phyloP scores from a whole-genome alignment of 2,113 vertebrate species.

The Daboia siamensis region DNA sequence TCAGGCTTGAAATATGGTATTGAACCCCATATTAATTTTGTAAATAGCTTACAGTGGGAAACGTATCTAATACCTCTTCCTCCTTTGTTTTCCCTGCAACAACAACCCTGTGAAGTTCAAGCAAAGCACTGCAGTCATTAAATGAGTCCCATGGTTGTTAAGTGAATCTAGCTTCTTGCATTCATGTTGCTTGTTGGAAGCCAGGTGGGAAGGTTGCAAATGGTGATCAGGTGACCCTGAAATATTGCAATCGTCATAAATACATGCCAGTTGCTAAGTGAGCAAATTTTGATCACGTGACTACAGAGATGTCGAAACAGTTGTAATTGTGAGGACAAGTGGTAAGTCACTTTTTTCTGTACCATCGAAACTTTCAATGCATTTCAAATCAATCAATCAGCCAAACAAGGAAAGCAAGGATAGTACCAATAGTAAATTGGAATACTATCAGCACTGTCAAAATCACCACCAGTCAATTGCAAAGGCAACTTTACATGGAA shows the following conservation, averaged over 20 bases:
- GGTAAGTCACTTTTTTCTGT: background rate
- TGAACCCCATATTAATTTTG: too few relatives aligned
- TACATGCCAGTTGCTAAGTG: background rate
- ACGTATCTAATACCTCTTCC: too few relatives aligned
- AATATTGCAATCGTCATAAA: background rate
- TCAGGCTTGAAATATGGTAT: too few relatives aligned
- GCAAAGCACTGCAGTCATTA: background rate
- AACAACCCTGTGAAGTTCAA: background rate
- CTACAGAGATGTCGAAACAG: background rate
- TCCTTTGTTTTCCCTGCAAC: too few relatives aligned
- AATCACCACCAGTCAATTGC: too few relatives aligned
- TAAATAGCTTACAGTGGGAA: too few relatives aligned
- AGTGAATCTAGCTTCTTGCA: background rate
- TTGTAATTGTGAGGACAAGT: background rate
- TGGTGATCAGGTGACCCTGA: background rate
- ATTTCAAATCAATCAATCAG: background rate
- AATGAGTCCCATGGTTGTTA: background rate
- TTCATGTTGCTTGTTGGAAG: background rate
- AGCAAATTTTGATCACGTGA: background rate
- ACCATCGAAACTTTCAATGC: background rate
- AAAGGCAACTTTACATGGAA: too few relatives aligned
- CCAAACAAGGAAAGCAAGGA: too few relatives aligned
- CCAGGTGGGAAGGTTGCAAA: background rate
- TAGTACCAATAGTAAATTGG: too few relatives aligned
- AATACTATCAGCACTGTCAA: too few relatives aligned